phyloP scores from a whole-genome alignment of 2,797 vertebrate genomes.

The Fundulus diaphanus region DNA sequence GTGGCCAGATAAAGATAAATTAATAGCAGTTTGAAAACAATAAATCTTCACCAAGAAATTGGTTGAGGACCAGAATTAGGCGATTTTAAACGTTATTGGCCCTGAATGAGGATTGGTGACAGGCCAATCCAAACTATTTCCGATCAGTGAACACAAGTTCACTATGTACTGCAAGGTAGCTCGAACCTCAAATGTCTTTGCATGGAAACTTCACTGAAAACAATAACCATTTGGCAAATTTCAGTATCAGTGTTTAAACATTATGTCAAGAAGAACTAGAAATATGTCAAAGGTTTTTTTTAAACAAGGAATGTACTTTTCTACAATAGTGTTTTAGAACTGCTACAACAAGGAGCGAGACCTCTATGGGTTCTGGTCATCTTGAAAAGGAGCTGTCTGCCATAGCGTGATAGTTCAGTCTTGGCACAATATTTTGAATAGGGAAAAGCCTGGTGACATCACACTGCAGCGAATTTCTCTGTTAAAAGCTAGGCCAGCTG shows the following conservation, averaged over 20 bases:
- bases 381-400: background rate
- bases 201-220: too few relatives aligned
- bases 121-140: background rate
- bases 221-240: too few relatives aligned
- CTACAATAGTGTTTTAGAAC: background rate
- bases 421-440: background rate
- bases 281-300: too few relatives aligned
- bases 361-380: background rate
- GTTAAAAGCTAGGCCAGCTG: background rate
- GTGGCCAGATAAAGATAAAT: background rate
- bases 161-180: too few relatives aligned
- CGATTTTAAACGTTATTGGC: background rate
- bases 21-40: constrained; percentile 2
- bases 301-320: too few relatives aligned
- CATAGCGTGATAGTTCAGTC: background rate
- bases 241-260: too few relatives aligned
- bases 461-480: background rate
- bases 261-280: too few relatives aligned
- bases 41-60: background rate
- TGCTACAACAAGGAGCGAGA: background rate
- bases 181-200: too few relatives aligned
- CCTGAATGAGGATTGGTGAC: background rate
- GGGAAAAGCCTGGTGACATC: background rate
- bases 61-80: background rate
- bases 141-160: background rate